Percentiles rank a stretch among this genome's conserved stretches.
phyloP scores from a whole-genome alignment of 2,113 vertebrate species.

The Thomomys bottae region DNA sequence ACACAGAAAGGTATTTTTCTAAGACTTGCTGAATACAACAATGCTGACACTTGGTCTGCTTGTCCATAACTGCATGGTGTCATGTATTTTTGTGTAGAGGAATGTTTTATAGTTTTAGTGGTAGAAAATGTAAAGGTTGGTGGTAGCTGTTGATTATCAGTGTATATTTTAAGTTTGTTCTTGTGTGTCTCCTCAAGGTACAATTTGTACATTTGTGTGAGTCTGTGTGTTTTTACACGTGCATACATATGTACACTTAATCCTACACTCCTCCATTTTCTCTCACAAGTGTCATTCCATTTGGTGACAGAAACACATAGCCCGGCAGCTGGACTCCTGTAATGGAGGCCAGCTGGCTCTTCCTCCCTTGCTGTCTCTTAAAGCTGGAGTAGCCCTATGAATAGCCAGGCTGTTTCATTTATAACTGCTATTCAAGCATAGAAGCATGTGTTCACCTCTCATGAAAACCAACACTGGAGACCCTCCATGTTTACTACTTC shows the following conservation, averaged over 20 bases:
- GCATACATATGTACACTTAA: not conserved
- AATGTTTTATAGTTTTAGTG: not conserved
- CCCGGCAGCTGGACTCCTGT: not conserved
- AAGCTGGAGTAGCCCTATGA: conserved; percentile 6
- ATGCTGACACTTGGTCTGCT: not conserved
- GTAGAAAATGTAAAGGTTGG: not conserved
- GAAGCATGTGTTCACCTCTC: not conserved
- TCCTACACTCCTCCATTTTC: not conserved
- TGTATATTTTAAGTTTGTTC: not conserved
- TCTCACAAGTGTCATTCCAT: not conserved
- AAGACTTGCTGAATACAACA: not conserved
- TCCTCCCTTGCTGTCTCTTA: not conserved
- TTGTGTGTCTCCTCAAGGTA: not conserved
- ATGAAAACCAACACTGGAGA: not conserved
- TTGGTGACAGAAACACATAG: not conserved
- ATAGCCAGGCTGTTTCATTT: not conserved
- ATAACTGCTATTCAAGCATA: not conserved
- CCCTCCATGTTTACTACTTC: not conserved
- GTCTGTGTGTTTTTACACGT: too few species aligned
- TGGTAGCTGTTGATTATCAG: not conserved
- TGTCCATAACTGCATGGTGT: not conserved
- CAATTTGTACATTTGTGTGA: too few species aligned
- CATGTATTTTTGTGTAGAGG: not conserved
- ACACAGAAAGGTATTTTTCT: not conserved
- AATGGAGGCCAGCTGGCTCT: not conserved